A percentile compares a stretch with the other conserved stretches of the same genome.
These are phyloP conservation scores for Atherinomorus stipes DNA, from an alignment of 2,113 vertebrate genomes.

Conservation along the genomic window DNA sequence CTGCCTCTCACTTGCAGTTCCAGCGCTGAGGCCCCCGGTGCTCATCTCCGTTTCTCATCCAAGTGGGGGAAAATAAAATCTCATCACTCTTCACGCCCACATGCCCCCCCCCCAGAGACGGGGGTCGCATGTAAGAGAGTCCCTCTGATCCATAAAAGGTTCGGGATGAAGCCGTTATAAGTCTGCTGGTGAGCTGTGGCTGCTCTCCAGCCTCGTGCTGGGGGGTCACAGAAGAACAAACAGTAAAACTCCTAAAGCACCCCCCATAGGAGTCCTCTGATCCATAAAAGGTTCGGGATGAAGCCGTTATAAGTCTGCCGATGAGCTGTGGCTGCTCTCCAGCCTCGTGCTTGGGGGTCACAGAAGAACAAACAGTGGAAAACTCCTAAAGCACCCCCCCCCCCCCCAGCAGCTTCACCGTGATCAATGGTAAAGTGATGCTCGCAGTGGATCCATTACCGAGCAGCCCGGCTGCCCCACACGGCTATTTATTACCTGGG, in stretches of 20 bases:
- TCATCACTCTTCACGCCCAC: background rate
- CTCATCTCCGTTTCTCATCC: background rate
- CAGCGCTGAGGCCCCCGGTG: too few relatives aligned
- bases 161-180: background rate
- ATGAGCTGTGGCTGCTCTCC: background rate
- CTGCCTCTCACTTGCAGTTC: too few relatives aligned
- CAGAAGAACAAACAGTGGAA: constrained; percentile 11
- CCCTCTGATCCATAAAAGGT: background rate
- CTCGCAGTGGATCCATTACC: constrained; percentile 55
- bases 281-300: background rate
- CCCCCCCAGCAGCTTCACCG: constrained; percentile 18
- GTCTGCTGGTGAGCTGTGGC: background rate
- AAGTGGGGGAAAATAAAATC: background rate
- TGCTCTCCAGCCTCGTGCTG: background rate
- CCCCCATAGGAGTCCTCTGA: too few relatives aligned
- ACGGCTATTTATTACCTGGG: constrained; percentile 49
- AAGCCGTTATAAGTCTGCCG: background rate
- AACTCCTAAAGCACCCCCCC: constrained; percentile 24
- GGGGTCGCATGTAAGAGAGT: background rate
- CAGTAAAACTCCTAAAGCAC: constrained; percentile 17
- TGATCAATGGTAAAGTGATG: constrained; percentile 67
- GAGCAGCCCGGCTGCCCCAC: constrained; percentile 19
- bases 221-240: constrained; percentile 8
- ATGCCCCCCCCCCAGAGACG: background rate
- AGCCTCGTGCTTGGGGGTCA: constrained; percentile 4